These are phyloP conservation scores for Brachypalpus laphriformis DNA, from an alignment of 2,888 invertebrate species.

Conservation along the genomic window DNA sequence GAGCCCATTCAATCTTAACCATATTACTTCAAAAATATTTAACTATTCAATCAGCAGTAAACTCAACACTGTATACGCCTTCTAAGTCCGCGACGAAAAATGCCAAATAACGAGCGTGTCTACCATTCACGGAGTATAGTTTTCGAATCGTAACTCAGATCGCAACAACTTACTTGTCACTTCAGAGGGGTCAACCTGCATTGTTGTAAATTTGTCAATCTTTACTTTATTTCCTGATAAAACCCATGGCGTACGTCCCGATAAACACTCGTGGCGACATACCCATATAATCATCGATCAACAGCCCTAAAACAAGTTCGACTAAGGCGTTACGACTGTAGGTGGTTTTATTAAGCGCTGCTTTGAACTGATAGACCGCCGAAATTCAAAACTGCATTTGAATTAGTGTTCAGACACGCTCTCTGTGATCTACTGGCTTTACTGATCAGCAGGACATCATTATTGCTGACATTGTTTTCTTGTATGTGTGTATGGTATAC, in stretches of 20 bases:
- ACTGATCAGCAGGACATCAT: neutral
- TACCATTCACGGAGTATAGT: neutral
- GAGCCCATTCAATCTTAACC: conserved; percentile 92
- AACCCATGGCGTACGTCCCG: neutral
- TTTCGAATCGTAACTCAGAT: neutral
- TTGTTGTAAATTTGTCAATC: neutral
- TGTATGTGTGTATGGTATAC: too few relatives aligned
- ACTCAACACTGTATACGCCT: neutral
- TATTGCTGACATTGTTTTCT: neutral
- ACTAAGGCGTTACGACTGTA: too few relatives aligned
- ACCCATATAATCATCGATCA: neutral
- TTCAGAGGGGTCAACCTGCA: conserved; percentile 75
- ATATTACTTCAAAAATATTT: neutral
- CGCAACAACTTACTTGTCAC: neutral
- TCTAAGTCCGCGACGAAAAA: neutral
- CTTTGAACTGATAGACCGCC: neutral
- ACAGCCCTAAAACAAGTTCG: neutral
- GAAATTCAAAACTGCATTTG: neutral
- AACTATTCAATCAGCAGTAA: neutral
- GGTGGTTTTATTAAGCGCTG: too few relatives aligned
- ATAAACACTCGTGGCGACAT: neutral
- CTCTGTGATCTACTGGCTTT: too few relatives aligned
- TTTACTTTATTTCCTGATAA: too few relatives aligned
- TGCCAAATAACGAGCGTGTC: neutral
- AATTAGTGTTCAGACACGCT: too few relatives aligned